phyloP scores from a whole-genome alignment of 2,113 vertebrate genomes.

The Blennius ocellaris region DNA sequence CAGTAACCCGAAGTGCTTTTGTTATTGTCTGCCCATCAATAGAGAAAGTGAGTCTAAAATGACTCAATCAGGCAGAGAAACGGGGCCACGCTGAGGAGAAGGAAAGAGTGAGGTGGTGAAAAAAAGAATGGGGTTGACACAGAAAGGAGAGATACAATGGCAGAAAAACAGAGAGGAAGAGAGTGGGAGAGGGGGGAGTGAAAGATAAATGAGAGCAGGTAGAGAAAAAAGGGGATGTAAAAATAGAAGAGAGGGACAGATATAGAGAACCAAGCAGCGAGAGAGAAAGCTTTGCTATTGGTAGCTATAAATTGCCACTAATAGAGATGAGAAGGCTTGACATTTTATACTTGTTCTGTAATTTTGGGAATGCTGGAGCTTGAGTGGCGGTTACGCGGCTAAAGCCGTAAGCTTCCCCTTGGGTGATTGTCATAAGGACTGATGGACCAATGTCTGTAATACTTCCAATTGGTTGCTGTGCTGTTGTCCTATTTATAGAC shows the following conservation, averaged over 20 bases:
- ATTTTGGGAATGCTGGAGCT: constrained; percentile 74
- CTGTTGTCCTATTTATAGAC: constrained; percentile 78
- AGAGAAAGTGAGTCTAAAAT: constrained; percentile 63
- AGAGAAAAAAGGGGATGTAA: constrained; percentile 79
- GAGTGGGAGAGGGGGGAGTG: constrained; percentile 71
- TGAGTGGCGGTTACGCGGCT: constrained; percentile 72
- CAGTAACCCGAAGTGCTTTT: constrained; percentile 58
- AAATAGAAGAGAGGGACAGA: constrained; percentile 79
- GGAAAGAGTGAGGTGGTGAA: constrained; percentile 68
- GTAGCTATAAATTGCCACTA: constrained; percentile 81
- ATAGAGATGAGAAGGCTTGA: constrained; percentile 80
- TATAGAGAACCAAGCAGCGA: constrained; percentile 70
- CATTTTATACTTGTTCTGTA: constrained; percentile 80
- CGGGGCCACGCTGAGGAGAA: constrained; percentile 64
- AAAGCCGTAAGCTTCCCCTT: constrained; percentile 74
- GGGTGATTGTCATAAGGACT: constrained; percentile 73
- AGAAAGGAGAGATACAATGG: constrained; percentile 76
- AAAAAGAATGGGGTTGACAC: constrained; percentile 72
- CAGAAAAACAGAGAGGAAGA: constrained; percentile 60
- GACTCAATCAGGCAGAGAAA: constrained; percentile 71
- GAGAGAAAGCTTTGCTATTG: constrained; percentile 73
- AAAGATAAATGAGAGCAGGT: constrained; percentile 82
- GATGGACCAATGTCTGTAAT: constrained; percentile 76
- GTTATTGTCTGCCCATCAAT: constrained; percentile 57
- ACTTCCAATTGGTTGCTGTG: constrained; percentile 75